phyloP scores from a whole-genome alignment of 2,797 vertebrate genomes.

The Gadopsis marmoratus region DNA sequence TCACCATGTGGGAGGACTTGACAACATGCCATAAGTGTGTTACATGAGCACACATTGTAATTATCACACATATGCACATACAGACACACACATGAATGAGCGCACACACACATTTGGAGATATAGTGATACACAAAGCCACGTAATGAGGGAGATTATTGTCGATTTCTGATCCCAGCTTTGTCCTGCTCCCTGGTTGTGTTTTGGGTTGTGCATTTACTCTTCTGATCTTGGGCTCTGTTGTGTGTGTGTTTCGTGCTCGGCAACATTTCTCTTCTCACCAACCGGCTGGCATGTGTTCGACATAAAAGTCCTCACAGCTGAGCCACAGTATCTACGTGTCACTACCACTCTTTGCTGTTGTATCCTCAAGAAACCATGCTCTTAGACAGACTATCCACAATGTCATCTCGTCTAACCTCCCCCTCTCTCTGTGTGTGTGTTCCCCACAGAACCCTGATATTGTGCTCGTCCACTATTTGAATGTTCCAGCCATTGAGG shows the following conservation, averaged over 20 bases:
- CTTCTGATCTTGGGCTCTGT: slow-evolving; percentile 34
- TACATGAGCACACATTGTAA: slow-evolving; percentile 73
- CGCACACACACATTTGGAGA: slow-evolving; percentile 44
- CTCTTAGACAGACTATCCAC: slow-evolving; percentile 6
- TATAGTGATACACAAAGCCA: slow-evolving; percentile 47
- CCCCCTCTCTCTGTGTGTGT: background rate
- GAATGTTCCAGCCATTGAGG: slow-evolving; percentile 99
- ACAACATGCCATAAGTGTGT: slow-evolving; percentile 80
- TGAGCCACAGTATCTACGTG: slow-evolving; percentile 40
- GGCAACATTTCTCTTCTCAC: slow-evolving; percentile 48
- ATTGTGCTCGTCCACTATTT: slow-evolving; percentile 99
- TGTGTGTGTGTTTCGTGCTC: slow-evolving; percentile 42
- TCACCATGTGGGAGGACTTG: slow-evolving; percentile 83
- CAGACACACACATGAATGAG: slow-evolving; percentile 42
- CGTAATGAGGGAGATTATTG: slow-evolving; percentile 69
- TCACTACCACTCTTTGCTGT: slow-evolving; percentile 34
- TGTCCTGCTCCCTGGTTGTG: slow-evolving; percentile 55
- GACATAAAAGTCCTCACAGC: slow-evolving; percentile 57
- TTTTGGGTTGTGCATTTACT: slow-evolving; percentile 43
- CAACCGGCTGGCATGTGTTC: slow-evolving; percentile 57
- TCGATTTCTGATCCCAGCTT: slow-evolving; percentile 67
- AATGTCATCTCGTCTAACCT: slow-evolving; percentile 34
- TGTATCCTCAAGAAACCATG: slow-evolving; percentile 38
- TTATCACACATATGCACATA: slow-evolving; percentile 66
- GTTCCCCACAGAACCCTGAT: slow-evolving; percentile 92